Percentiles rank a stretch among this genome's conserved stretches.
Conservation (phyloP, 2,888 invertebrate species). For the Seira ritae region DNA sequence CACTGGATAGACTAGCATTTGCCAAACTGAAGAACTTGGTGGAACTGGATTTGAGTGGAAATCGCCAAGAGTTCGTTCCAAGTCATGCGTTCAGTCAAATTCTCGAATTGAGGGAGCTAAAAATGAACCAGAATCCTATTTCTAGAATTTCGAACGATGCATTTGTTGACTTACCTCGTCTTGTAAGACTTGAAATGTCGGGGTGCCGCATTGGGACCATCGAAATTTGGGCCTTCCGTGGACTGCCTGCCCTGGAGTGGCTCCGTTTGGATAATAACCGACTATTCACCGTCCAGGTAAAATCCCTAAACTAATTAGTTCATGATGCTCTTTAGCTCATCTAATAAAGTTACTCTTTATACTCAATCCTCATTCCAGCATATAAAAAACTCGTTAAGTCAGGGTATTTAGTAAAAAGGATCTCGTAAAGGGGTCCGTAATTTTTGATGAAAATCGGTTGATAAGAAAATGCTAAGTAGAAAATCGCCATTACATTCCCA, state of each 20-base stretch:
- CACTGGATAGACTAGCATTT: conserved; percentile 85
- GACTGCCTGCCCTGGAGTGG: conserved; percentile 86
- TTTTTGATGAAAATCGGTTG: too few species aligned
- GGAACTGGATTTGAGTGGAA: conserved; percentile 87
- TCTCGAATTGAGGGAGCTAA: conserved; percentile 85
- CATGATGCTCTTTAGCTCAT: too few species aligned
- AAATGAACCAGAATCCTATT: conserved; percentile 86
- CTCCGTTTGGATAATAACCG: conserved; percentile 87
- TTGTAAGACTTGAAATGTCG: conserved; percentile 85
- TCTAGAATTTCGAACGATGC: conserved; percentile 83
- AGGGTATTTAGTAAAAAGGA: too few species aligned
- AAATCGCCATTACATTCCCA: too few species aligned
- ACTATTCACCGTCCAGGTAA: conserved; percentile 77
- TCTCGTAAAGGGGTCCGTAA: too few species aligned
- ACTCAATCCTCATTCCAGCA: too few species aligned
- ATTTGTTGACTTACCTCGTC: conserved; percentile 78
- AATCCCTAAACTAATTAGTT: not conserved
- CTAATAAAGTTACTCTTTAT: too few species aligned
- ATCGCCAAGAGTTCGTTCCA: conserved; percentile 82
- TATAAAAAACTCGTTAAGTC: too few species aligned
- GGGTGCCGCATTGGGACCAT: conserved; percentile 84
- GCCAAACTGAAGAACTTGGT: conserved; percentile 87
- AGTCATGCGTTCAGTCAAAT: conserved; percentile 85
- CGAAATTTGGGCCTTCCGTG: conserved; percentile 84
- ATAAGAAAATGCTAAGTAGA: too few species aligned